These are phyloP conservation scores for Molanna angustata DNA, from an alignment of 2,888 invertebrate species.

Conservation along the genomic window DNA sequence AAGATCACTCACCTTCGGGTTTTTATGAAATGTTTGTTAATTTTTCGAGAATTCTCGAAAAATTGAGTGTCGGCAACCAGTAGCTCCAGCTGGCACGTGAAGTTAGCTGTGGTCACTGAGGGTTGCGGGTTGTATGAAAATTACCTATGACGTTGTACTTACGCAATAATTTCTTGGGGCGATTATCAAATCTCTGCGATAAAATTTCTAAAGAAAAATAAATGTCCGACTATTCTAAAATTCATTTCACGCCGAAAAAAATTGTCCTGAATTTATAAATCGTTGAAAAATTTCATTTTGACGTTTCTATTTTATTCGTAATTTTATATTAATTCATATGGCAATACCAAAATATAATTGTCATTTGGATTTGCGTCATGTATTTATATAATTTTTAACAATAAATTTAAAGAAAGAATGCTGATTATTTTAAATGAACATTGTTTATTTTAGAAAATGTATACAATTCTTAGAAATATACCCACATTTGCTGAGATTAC, in stretches of 20 bases:
- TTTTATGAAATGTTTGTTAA: slow-evolving; percentile 9
- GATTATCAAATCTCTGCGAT: no score
- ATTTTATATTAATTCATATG: background rate
- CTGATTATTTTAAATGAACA: slow-evolving; percentile 3
- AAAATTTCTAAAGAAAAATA: no score
- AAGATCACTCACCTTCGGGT: slow-evolving; percentile 21
- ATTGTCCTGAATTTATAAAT: background rate
- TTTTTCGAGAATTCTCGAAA: slow-evolving; percentile 31
- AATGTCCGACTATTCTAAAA: no score
- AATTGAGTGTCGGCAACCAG: slow-evolving; percentile 20
- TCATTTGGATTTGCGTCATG: slow-evolving; percentile 8
- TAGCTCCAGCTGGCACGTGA: slow-evolving; percentile 25
- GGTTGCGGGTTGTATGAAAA: slow-evolving; percentile 24
- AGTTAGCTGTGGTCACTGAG: slow-evolving; percentile 16
- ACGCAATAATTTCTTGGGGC: no score
- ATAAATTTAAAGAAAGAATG: slow-evolving; percentile 9
- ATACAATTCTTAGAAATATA: slow-evolving; percentile 16
- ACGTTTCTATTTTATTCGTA: background rate
- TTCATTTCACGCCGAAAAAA: background rate
- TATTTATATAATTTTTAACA: slow-evolving; percentile 22
- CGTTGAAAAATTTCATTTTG: background rate
- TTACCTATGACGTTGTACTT: no score
- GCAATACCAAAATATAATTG: background rate
- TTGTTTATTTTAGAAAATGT: slow-evolving; percentile 9
- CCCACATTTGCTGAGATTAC: slow-evolving; percentile 20